Conservation (phyloP, 1,140 invertebrate species). For the Halesus radiatus region DNA sequence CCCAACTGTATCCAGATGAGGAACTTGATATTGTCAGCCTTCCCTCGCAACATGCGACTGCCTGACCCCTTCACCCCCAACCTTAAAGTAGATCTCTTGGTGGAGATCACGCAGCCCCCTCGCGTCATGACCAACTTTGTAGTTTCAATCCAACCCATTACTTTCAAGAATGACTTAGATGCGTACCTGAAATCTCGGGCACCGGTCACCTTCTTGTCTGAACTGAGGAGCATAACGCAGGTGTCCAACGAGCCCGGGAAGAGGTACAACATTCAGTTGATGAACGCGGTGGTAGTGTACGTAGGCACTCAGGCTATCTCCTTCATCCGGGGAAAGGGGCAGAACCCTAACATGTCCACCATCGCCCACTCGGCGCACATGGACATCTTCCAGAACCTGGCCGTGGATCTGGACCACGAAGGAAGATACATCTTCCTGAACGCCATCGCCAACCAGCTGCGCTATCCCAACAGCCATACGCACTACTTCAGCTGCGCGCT, state of each 20-base stretch:
- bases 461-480: slow-evolving; percentile 99
- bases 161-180: slow-evolving; percentile 96
- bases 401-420: slow-evolving; percentile 97
- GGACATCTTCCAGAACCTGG: slow-evolving; percentile 99
- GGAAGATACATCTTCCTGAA: slow-evolving; percentile 97
- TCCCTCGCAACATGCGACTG: slow-evolving; percentile 96
- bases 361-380: slow-evolving; percentile 98
- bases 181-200: slow-evolving; percentile 95
- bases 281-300: slow-evolving; percentile 97
- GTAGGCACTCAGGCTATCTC: slow-evolving; percentile 97
- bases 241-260: slow-evolving; percentile 88
- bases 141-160: slow-evolving; percentile 86
- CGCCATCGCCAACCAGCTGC: slow-evolving; percentile 97
- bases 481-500: slow-evolving; percentile 99
- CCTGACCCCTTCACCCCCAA: slow-evolving; percentile 99
- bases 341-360: slow-evolving; percentile 94
- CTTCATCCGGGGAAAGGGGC: slow-evolving; percentile 87
- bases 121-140: slow-evolving; percentile 92
- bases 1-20: slow-evolving; percentile 99
- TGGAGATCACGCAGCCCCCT: slow-evolving; percentile 88
- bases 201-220: slow-evolving; percentile 95
- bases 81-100: slow-evolving; percentile 94
- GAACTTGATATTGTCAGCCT: slow-evolving; percentile 97
- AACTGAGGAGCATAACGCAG: slow-evolving; percentile 92
- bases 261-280: slow-evolving; percentile 94